Conservation (phyloP, 1,140 invertebrate genomes). For the Brachionus rubens region DNA sequence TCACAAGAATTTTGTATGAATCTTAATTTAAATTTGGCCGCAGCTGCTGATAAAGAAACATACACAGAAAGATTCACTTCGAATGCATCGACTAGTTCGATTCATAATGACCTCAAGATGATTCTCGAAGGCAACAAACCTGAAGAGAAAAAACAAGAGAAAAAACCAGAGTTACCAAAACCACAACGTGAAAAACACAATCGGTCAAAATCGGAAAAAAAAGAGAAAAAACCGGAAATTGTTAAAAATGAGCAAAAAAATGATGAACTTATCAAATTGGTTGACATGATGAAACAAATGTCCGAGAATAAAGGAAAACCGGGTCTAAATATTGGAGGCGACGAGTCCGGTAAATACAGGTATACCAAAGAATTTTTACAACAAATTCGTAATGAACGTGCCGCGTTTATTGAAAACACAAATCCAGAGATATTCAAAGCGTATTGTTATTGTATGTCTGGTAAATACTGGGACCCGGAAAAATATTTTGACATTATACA, state of each 20-base stretch:
- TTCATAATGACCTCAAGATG: conserved; percentile 36
- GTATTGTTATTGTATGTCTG: conserved; percentile 42
- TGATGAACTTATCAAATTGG: not conserved
- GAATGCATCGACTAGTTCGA: conserved; percentile 40
- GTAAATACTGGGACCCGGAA: conserved; percentile 42
- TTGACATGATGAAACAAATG: conserved; percentile 22
- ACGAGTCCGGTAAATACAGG: conserved; percentile 4
- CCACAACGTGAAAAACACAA: conserved; percentile 17
- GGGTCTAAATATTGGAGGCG: not conserved
- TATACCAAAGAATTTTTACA: conserved; percentile 43
- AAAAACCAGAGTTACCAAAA: not conserved
- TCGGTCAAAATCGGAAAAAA: not conserved
- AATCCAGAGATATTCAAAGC: conserved; percentile 39
- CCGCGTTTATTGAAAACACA: conserved; percentile 8
- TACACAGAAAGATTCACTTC: conserved; percentile 2
- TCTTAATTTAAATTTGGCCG: conserved; percentile 40
- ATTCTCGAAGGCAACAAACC: conserved; percentile 2
- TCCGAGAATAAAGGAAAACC: conserved; percentile 8
- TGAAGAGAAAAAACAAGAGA: not conserved
- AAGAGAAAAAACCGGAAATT: too few relatives aligned
- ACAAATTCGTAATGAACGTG: not conserved
- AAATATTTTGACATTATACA: conserved; percentile 45
- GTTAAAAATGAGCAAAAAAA: not conserved
- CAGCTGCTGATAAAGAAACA: not conserved
- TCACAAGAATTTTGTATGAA: conserved; percentile 37